phyloP scores from a whole-genome alignment of 1,140 invertebrate species.

The Bombus pascuorum region DNA sequence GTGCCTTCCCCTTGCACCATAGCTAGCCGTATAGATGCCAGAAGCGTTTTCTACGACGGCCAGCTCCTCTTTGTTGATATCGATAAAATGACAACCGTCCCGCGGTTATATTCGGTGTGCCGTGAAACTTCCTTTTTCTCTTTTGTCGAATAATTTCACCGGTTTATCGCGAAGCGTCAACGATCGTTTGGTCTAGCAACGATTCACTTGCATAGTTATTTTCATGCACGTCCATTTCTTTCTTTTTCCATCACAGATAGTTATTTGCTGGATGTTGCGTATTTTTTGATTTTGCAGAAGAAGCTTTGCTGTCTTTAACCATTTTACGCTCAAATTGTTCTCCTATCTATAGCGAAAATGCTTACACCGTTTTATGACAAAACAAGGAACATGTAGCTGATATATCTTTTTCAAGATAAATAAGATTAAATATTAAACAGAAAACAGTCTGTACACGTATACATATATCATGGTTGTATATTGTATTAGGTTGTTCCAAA shows the following conservation, averaged over 20 bases:
- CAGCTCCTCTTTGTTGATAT: slow-evolving; percentile 39
- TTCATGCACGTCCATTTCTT: background rate
- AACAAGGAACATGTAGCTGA: too few relatives aligned
- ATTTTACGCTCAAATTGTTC: too few relatives aligned
- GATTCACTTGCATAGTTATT: background rate
- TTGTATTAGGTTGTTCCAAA: too few relatives aligned
- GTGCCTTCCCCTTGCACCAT: slow-evolving; percentile 24
- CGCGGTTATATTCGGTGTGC: background rate
- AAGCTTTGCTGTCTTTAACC: too few relatives aligned
- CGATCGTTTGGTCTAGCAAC: background rate
- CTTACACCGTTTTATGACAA: too few relatives aligned
- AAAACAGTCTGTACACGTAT: too few relatives aligned
- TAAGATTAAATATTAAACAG: too few relatives aligned
- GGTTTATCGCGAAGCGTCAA: background rate
- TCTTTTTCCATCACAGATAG: background rate
- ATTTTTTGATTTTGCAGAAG: too few relatives aligned
- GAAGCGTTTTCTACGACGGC: slow-evolving; percentile 24
- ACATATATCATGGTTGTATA: too few relatives aligned
- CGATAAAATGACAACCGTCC: slow-evolving; percentile 44
- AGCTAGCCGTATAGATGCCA: slow-evolving; percentile 40
- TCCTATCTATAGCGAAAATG: too few relatives aligned
- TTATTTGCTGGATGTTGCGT: too few relatives aligned
- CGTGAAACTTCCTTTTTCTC: background rate
- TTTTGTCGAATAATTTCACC: slow-evolving; percentile 1
- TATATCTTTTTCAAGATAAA: too few relatives aligned